Evolutionary conservation across 2,888 invertebrate genomes (phyloP).

Genomic region (Xestobium rufovillosum): DNA sequence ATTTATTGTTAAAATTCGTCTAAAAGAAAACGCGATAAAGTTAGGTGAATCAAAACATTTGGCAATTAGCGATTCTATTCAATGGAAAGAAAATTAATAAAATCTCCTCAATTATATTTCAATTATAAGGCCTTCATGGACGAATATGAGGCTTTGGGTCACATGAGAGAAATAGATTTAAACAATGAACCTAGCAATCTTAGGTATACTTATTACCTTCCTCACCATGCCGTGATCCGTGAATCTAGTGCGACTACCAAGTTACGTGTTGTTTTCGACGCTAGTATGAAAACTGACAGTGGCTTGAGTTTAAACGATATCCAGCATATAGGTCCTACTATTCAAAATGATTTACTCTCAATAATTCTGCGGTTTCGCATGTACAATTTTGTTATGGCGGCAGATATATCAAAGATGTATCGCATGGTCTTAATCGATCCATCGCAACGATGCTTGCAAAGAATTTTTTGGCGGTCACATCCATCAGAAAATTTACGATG

Average conservation of each 20-base stretch:
- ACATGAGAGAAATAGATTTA: constrained; percentile 16
- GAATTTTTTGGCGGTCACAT: constrained; percentile 14
- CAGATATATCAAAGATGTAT: constrained; percentile 19
- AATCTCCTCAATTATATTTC: constrained; percentile 11
- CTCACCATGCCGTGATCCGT: constrained; percentile 20
- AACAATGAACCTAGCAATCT: neutral
- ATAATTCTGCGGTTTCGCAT: constrained; percentile 12
- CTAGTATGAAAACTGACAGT: constrained; percentile 10
- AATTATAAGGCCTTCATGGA: constrained; percentile 18
- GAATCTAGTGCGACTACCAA: constrained; percentile 17
- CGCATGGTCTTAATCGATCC: constrained; percentile 12
- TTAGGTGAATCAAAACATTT: constrained; percentile 10
- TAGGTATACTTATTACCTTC: constrained; percentile 13
- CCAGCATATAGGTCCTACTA: constrained; percentile 14
- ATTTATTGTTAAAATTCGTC: constrained; percentile 17
- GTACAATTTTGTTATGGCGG: constrained; percentile 13
- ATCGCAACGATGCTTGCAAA: constrained; percentile 10
- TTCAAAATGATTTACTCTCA: constrained; percentile 16
- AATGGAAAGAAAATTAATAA: constrained; percentile 17
- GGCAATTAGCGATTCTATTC: constrained; percentile 18
- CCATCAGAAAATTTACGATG: no score
- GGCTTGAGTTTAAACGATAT: constrained; percentile 18
- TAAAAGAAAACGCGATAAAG: no score
- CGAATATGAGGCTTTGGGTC: constrained; percentile 20
- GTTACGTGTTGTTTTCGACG: no score